phyloP scores from a whole-genome alignment of 2,888 invertebrate genomes.

The Myopa tessellatipennis region DNA sequence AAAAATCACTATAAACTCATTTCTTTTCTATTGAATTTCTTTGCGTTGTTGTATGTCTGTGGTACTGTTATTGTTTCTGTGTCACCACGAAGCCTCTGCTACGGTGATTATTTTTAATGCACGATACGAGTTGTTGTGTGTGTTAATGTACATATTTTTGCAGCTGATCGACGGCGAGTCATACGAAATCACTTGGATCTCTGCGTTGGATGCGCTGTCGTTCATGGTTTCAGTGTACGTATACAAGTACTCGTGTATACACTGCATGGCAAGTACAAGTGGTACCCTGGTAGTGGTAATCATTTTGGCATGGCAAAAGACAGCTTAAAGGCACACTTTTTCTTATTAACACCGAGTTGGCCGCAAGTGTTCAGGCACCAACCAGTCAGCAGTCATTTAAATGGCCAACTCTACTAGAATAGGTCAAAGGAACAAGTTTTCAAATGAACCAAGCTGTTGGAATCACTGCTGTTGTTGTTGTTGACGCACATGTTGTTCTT shows the following conservation, averaged over 20 bases:
- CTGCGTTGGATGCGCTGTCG: not conserved
- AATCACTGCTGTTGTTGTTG: slow-evolving; percentile 14
- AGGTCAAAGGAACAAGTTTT: slow-evolving; percentile 33
- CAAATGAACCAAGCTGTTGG: not conserved
- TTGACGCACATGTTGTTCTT: slow-evolving; percentile 11
- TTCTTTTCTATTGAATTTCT: not conserved
- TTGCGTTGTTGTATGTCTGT: not conserved
- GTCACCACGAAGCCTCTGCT: not conserved
- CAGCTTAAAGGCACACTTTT: slow-evolving; percentile 11
- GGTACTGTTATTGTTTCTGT: not conserved
- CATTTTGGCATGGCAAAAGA: not conserved
- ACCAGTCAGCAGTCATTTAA: not conserved
- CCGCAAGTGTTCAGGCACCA: not conserved
- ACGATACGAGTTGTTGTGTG: too few relatives aligned
- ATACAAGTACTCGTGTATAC: not conserved
- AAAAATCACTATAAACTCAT: not conserved
- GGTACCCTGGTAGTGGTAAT: not conserved
- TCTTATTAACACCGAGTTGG: slow-evolving; percentile 1
- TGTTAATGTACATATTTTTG: too few relatives aligned
- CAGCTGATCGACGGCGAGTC: not conserved
- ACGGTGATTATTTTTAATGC: too few relatives aligned
- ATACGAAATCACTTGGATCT: not conserved
- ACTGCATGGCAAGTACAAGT: not conserved
- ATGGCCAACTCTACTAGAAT: not conserved
- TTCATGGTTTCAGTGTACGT: not conserved